These are phyloP conservation scores for Torymus aiolomorphi DNA, from an alignment of 2,888 invertebrate species.

Conservation along the genomic window DNA sequence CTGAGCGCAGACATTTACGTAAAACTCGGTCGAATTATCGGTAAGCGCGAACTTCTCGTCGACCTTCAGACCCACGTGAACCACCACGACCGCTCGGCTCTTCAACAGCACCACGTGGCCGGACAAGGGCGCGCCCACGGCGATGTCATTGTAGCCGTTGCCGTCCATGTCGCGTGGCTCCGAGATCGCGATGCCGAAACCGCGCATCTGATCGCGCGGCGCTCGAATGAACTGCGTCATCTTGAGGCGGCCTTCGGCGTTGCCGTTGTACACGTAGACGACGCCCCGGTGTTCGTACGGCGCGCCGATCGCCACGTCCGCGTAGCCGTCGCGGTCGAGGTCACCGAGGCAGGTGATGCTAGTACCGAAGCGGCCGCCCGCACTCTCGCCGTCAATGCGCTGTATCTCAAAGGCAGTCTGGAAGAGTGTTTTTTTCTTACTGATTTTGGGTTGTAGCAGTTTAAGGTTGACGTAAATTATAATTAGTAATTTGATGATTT, in stretches of 20 bases:
- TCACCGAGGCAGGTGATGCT: slow-evolving; percentile 78
- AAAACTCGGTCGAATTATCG: slow-evolving; percentile 55
- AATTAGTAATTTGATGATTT: too few relatives aligned
- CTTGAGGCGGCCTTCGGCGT: slow-evolving; percentile 2
- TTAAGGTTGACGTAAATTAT: too few relatives aligned
- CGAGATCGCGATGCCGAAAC: slow-evolving; percentile 75
- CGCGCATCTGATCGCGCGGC: slow-evolving; percentile 56
- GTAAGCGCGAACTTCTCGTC: slow-evolving; percentile 55
- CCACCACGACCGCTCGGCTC: slow-evolving; percentile 67
- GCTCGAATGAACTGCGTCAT: too few relatives aligned
- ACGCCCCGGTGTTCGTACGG: slow-evolving; percentile 66
- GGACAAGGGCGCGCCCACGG: slow-evolving; percentile 74
- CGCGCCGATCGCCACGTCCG: slow-evolving; percentile 71
- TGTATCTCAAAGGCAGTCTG: slow-evolving; percentile 19
- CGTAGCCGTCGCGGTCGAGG: slow-evolving; percentile 79
- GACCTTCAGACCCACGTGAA: slow-evolving; percentile 42
- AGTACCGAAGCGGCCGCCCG: slow-evolving; percentile 78
- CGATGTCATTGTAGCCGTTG: slow-evolving; percentile 72
- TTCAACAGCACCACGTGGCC: slow-evolving; percentile 71
- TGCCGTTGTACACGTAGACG: slow-evolving; percentile 65
- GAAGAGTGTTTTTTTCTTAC: too few relatives aligned
- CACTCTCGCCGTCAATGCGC: slow-evolving; percentile 71
- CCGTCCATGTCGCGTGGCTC: slow-evolving; percentile 72
- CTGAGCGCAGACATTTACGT: slow-evolving; percentile 49
- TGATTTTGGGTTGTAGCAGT: too few relatives aligned